A percentile compares a stretch with the other conserved stretches of the same genome.
phyloP scores from a whole-genome alignment of 2,113 vertebrate species.

The Myrmecophaga tridactyla region DNA sequence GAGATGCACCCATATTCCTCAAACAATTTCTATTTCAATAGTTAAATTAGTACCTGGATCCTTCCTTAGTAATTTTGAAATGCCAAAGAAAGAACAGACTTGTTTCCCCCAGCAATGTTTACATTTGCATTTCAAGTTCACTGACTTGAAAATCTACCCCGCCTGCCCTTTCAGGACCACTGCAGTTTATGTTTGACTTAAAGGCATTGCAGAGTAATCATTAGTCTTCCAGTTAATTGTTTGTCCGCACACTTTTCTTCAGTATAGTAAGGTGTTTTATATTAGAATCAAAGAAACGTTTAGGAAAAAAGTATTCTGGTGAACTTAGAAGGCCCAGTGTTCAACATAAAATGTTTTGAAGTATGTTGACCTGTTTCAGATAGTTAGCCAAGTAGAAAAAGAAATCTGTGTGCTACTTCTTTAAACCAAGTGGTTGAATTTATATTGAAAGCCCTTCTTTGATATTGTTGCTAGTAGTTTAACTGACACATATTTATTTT shows the following conservation, averaged over 20 bases:
- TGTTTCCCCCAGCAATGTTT: conserved; percentile 24
- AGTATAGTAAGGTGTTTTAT: not conserved
- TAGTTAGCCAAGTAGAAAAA: conserved; percentile 19
- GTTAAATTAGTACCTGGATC: not conserved
- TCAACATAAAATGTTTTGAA: not conserved
- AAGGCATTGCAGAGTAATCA: not conserved
- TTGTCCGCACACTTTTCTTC: not conserved
- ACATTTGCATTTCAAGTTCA: conserved; percentile 16
- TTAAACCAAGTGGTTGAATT: conserved; percentile 24
- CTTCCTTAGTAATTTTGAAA: conserved; percentile 4
- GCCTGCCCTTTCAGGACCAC: not conserved
- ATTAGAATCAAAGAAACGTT: not conserved
- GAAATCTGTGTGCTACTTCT: not conserved
- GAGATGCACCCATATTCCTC: not conserved
- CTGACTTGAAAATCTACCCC: not conserved
- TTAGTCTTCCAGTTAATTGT: not conserved
- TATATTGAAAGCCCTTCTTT: conserved; percentile 1
- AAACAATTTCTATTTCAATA: conserved; percentile 29
- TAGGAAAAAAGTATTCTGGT: not conserved
- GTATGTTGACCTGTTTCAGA: not conserved
- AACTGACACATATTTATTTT: conserved; percentile 41
- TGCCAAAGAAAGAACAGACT: not conserved
- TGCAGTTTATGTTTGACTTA: conserved; percentile 16
- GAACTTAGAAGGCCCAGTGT: not conserved
- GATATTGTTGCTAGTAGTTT: not conserved